phyloP scores from a whole-genome alignment of 2,797 vertebrate genomes.

The Galaxias olidus region DNA sequence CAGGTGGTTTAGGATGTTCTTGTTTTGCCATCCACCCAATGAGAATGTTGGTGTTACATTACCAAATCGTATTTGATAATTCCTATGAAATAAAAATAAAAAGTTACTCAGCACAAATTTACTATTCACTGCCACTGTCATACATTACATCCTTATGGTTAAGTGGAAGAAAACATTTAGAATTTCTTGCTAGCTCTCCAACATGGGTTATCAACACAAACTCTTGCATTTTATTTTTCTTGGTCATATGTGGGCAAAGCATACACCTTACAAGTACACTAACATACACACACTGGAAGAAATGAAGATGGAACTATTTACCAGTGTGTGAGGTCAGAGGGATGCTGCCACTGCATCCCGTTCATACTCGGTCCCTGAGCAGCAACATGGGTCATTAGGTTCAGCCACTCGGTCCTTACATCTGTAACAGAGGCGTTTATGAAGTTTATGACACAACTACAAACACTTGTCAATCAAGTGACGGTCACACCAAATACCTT shows the following conservation, averaged over 20 bases:
- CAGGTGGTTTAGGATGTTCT: slow-evolving; percentile 28
- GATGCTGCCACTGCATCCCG: slow-evolving; percentile 47
- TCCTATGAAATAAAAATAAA: slow-evolving; percentile 43
- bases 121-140: neutral
- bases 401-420: slow-evolving; percentile 45
- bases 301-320: slow-evolving; percentile 22
- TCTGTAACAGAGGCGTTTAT: slow-evolving; percentile 32
- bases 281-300: neutral
- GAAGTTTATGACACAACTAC: neutral
- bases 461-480: neutral
- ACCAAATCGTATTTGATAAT: slow-evolving; percentile 41
- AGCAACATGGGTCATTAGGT: slow-evolving; percentile 49
- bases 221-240: too few relatives aligned
- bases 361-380: slow-evolving; percentile 21
- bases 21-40: slow-evolving; percentile 45
- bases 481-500: slow-evolving; percentile 51
- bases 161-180: too few relatives aligned
- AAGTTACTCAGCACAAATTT: neutral
- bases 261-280: neutral
- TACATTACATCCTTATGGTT: too few relatives aligned
- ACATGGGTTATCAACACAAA: too few relatives aligned
- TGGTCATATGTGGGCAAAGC: too few relatives aligned
- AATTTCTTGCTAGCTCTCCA: too few relatives aligned
- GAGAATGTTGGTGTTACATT: slow-evolving; percentile 17
- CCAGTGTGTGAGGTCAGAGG: slow-evolving; percentile 64